Base-by-base conservation (phyloP, 1,140 invertebrate genomes). In the Aricia agestis region DNA sequence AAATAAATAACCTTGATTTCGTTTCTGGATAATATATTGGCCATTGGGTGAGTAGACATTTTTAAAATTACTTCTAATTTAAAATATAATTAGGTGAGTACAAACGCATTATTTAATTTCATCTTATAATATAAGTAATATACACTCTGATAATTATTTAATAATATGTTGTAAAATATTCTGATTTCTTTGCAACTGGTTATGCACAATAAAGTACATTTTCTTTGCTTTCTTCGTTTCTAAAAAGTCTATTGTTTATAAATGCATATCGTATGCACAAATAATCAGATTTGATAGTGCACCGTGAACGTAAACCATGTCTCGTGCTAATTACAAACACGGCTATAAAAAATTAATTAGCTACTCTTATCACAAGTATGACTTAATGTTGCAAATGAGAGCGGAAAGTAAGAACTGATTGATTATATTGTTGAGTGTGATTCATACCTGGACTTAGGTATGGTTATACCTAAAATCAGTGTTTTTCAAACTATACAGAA, bases 301-400 rank as follows among this genome's bases (percentile, higher is more conserved):
- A 18, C 59, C 10, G 59, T 63, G 19, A 69, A 19, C 58, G 41
- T 63, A 76, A 75, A 79, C 77, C 75, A 76, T 81, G 78, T 80
- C 75, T 74, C 71, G 72, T 74, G 76, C 83, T 86, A 89, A 89
- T 89, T 89, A 82, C 76, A 75, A 82, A 82, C 78, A 82, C 63
- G 78, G 69, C 77, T 78, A 81, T 87, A 86, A 85, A 87, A 85
- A 80, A 81, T 76, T 86, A 85, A 89, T 87, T 86, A 86, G 74
- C 73, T 78, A 74, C 17, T 75, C 72, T 81, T 85, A 86, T 84
- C 84, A 76, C 63, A 36, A 72, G 65, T 75, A 76, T 74, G 80
- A 73, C 66, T 82, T 83, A 80, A 82, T 81, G 83, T 85, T 81
- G 78, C 80, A 83, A 81, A 84, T 79, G 77, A 79, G 77, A 80